Evolutionary conservation across 2,888 invertebrate genomes (phyloP).

Genomic region (Caenorhabditis sp.): DNA sequence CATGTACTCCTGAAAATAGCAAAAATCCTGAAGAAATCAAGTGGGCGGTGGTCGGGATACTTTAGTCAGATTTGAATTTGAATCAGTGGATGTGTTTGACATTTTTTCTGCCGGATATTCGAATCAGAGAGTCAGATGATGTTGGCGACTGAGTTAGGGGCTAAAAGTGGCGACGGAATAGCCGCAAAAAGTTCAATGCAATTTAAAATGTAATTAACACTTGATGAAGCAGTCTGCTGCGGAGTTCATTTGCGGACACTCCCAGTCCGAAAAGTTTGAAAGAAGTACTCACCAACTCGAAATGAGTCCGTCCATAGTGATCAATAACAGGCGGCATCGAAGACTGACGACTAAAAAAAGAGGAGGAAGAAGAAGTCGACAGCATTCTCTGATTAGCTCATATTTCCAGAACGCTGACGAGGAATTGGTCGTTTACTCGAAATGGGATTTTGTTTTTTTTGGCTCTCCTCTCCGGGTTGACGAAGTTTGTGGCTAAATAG

Average conservation of each 20-base stretch:
- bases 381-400: conserved; percentile 31
- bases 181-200: neutral
- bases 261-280: conserved; percentile 16
- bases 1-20: conserved; percentile 40
- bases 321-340: conserved; percentile 47
- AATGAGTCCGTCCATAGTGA: conserved; percentile 52
- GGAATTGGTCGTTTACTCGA: too few species aligned
- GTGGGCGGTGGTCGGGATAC: neutral
- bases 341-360: conserved; percentile 7
- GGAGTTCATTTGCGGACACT: too few species aligned
- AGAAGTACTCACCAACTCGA: conserved; percentile 30
- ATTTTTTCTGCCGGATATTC: conserved; percentile 19
- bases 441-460: conserved; percentile 5
- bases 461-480: too few species aligned
- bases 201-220: neutral
- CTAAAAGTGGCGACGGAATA: neutral
- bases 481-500: neutral
- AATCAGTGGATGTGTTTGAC: neutral
- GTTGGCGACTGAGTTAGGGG: neutral
- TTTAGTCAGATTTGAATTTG: neutral
- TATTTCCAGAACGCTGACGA: conserved; percentile 16
- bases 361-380: conserved; percentile 9
- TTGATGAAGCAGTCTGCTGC: neutral
- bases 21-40: neutral
- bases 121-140: conserved; percentile 2